A percentile compares a stretch with the other conserved stretches of the same genome.
These are phyloP conservation scores for Cyclargus thomasi DNA, from an alignment of 1,140 invertebrate genomes.

Conservation along the genomic window DNA sequence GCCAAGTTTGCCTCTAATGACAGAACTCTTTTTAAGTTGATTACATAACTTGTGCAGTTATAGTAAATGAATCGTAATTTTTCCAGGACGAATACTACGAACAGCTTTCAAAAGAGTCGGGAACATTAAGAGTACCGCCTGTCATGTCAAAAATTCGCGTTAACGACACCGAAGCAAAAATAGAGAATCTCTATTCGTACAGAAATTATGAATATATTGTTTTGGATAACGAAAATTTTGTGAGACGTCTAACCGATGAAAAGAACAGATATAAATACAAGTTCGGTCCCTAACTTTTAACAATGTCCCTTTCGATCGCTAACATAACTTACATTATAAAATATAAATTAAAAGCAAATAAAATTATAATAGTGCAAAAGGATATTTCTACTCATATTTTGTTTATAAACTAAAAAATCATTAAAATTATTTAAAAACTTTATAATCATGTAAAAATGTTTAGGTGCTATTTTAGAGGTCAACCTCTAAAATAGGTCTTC, in stretches of 20 bases:
- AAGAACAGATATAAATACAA: not conserved
- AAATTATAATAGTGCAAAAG: no score
- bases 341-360: no score
- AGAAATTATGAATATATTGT: conserved; percentile 62
- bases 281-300: not conserved
- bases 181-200: conserved; percentile 61
- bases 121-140: conserved; percentile 57
- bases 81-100: conserved; percentile 62
- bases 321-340: no score
- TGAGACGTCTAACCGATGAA: conserved; percentile 33
- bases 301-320: conserved; percentile 10
- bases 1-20: no score
- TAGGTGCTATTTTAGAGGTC: no score
- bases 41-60: not conserved
- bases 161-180: conserved; percentile 47
- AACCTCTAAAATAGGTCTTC: no score
- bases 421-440: no score
- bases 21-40: no score
- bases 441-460: no score
- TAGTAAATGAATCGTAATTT: not conserved
- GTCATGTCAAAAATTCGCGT: conserved; percentile 63
- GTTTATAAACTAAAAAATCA: no score
- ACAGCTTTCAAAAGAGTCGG: conserved; percentile 54
- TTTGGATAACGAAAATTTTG: conserved; percentile 56
- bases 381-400: no score